Conservation (phyloP, 2,113 vertebrate species). For the Spilogale gracilis region DNA sequence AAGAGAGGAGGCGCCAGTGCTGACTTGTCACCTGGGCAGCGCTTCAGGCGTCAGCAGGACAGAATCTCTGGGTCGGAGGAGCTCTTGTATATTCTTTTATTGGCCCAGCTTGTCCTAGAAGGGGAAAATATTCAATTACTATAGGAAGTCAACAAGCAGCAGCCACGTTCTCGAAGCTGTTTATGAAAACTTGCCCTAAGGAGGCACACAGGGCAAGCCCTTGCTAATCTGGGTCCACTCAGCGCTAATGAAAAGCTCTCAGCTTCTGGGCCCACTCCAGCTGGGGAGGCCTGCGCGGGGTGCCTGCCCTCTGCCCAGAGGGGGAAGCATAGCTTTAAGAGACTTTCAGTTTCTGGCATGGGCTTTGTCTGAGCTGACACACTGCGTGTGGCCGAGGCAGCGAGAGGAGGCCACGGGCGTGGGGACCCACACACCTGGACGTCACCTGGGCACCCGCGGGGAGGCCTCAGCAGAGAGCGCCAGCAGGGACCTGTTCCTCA, state of each 20-base stretch:
- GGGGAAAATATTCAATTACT: constrained; percentile 73
- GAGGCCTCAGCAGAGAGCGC: background rate
- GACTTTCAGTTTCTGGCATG: rapidly evolving
- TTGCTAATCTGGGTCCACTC: constrained; percentile 75
- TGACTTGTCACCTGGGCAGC: constrained; percentile 74
- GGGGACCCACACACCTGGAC: background rate
- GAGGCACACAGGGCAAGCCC: constrained; percentile 24
- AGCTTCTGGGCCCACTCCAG: constrained; percentile 43
- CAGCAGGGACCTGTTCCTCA: background rate
- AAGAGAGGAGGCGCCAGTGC: background rate
- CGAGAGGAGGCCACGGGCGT: background rate
- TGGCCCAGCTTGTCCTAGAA: constrained; percentile 77
- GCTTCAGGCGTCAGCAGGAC: background rate
- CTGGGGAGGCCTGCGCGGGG: rapidly evolving
- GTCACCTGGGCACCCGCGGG: background rate
- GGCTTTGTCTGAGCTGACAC: rapidly evolving
- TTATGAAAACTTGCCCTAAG: constrained; percentile 70
- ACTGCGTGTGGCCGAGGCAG: background rate
- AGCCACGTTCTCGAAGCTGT: constrained; percentile 74
- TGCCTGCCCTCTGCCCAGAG: background rate
- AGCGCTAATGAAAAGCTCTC: constrained; percentile 84
- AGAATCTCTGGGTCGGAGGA: background rate
- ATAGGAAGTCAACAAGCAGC: constrained; percentile 71
- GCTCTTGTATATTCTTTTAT: constrained; percentile 69
- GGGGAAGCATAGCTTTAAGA: background rate